These are phyloP conservation scores for Stictonetta naevosa DNA, from an alignment of 2,113 vertebrate species.

Conservation along the genomic window DNA sequence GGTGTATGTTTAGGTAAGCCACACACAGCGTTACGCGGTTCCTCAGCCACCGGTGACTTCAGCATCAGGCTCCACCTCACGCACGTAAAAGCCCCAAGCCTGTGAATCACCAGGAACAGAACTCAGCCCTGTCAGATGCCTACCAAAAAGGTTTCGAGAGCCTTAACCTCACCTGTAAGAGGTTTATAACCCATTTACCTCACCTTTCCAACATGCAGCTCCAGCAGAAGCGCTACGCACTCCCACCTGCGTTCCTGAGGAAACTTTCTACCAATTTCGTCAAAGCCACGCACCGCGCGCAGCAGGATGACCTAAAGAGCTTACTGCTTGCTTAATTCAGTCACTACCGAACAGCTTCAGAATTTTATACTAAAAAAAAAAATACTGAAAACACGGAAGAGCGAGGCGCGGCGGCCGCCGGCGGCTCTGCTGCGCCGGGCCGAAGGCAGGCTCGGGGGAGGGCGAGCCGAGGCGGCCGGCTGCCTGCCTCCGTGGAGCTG, in stretches of 20 bases:
- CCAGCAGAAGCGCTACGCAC: not conserved
- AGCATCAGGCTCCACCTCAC: not conserved
- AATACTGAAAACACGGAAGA: not conserved
- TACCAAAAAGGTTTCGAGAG: rapidly evolving
- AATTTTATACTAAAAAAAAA: not conserved
- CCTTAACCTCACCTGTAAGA: not conserved
- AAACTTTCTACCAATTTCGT: rapidly evolving
- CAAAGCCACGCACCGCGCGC: not conserved
- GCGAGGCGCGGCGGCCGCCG: not conserved
- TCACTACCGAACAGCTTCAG: not conserved
- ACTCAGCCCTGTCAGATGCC: not conserved
- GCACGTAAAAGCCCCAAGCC: not conserved
- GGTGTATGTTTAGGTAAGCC: not conserved
- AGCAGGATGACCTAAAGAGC: not conserved
- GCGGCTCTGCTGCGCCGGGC: no score
- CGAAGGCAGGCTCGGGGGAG: not conserved
- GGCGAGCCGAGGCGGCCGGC: no score
- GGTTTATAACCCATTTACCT: no score
- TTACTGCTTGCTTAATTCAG: not conserved
- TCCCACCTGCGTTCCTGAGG: rapidly evolving
- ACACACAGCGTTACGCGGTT: not conserved
- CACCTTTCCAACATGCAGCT: not conserved
- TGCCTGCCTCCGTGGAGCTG: not conserved
- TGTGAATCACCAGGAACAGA: not conserved
- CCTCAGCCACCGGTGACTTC: not conserved